phyloP scores from a whole-genome alignment of 2,113 vertebrate genomes.

The Nicator chloris region DNA sequence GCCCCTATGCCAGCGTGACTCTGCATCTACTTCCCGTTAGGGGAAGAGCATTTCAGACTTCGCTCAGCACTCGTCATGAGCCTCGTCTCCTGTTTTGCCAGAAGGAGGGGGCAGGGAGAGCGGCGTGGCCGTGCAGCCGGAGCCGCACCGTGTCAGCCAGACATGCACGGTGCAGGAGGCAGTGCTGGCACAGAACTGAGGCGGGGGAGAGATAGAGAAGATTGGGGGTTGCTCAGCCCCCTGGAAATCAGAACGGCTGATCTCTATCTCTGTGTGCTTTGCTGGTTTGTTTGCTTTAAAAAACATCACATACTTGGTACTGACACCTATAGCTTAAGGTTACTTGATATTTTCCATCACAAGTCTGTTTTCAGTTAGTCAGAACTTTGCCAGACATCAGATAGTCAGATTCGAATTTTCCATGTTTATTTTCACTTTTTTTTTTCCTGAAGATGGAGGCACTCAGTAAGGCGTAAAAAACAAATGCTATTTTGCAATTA shows the following conservation, averaged over 20 bases:
- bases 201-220: background rate
- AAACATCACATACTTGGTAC: background rate
- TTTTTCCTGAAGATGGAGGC: background rate
- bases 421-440: slow-evolving; percentile 4
- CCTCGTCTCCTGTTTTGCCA: background rate
- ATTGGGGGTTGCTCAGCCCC: background rate
- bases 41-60: slow-evolving; percentile 3
- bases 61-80: background rate
- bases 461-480: background rate
- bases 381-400: slow-evolving; percentile 23
- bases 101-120: slow-evolving; percentile 47
- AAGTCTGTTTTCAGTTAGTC: slow-evolving; percentile 50
- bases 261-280: background rate
- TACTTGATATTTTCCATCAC: slow-evolving; percentile 46
- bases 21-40: slow-evolving; percentile 35
- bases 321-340: slow-evolving; percentile 21
- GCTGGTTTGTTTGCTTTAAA: background rate
- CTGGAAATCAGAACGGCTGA: background rate
- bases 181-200: background rate
- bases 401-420: background rate
- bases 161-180: background rate
- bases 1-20: slow-evolving; percentile 50
- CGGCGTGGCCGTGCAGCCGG: background rate
- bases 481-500: background rate
- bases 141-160: background rate